Evolutionary conservation across 2,888 invertebrate species (phyloP).

Genomic region (Synergus umbraculus): DNA sequence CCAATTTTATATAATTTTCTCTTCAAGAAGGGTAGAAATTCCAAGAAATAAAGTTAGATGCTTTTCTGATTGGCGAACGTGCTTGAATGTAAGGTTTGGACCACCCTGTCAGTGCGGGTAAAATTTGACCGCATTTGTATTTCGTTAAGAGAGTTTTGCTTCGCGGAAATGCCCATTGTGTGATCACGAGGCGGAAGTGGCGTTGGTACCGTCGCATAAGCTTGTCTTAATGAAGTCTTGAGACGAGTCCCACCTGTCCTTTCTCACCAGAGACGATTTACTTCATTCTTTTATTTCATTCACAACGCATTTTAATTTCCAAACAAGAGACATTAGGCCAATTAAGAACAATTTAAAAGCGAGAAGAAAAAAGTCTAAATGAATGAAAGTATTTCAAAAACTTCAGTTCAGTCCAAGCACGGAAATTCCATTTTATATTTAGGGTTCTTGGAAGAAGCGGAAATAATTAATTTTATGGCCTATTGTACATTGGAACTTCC

Average conservation of each 20-base stretch:
- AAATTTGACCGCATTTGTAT: slow-evolving; percentile 20
- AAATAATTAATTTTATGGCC: background rate
- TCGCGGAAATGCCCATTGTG: slow-evolving; percentile 39
- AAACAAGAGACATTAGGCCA: background rate
- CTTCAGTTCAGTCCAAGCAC: background rate
- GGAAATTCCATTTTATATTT: background rate
- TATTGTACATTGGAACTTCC: background rate
- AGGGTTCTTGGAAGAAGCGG: background rate
- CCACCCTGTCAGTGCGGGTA: background rate
- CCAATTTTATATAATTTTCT: too few species aligned
- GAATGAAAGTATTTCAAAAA: too few species aligned
- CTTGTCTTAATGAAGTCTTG: slow-evolving; percentile 44
- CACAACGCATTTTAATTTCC: slow-evolving; percentile 23
- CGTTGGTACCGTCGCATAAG: slow-evolving; percentile 43
- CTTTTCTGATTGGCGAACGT: background rate
- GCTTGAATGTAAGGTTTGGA: background rate
- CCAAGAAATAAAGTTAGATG: background rate
- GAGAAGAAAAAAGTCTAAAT: background rate
- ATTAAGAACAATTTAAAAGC: background rate
- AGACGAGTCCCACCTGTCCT: slow-evolving; percentile 47
- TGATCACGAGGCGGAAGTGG: slow-evolving; percentile 43
- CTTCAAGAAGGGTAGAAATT: too few species aligned
- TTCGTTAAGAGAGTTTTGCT: slow-evolving; percentile 39
- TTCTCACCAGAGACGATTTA: slow-evolving; percentile 40
- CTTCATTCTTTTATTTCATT: slow-evolving; percentile 36